phyloP scores from a whole-genome alignment of 2,888 invertebrate species.

The Phyllotreta striolata region DNA sequence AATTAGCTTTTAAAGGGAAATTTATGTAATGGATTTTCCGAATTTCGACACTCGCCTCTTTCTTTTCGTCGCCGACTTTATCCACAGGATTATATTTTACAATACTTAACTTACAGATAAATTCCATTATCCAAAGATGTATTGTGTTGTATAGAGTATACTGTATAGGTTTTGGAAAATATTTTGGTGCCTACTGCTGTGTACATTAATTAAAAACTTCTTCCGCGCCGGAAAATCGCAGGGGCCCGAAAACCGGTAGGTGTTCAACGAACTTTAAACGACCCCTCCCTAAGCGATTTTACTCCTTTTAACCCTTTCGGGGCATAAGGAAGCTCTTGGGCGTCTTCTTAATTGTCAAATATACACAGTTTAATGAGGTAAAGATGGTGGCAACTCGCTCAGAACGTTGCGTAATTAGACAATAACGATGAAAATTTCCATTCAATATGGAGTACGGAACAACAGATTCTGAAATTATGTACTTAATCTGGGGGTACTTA shows the following conservation, averaged over 20 bases:
- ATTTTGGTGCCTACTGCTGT: background rate
- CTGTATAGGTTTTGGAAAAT: background rate
- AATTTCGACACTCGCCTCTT: too few relatives aligned
- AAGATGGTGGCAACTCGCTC: slow-evolving; percentile 19
- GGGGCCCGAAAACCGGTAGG: slow-evolving; percentile 8
- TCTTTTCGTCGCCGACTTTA: too few relatives aligned
- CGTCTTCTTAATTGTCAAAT: slow-evolving; percentile 31
- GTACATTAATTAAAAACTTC: background rate
- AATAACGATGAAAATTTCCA: slow-evolving; percentile 11
- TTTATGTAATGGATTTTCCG: too few relatives aligned
- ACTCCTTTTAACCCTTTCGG: slow-evolving; percentile 7
- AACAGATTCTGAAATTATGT: slow-evolving; percentile 7
- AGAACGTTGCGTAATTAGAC: slow-evolving; percentile 9
- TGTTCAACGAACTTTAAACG: slow-evolving; percentile 17
- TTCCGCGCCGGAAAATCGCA: slow-evolving; percentile 1
- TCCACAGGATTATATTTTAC: too few relatives aligned
- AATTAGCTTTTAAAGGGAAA: too few relatives aligned
- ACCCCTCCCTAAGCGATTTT: slow-evolving; percentile 2
- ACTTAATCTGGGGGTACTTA: background rate
- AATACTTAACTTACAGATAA: too few relatives aligned
- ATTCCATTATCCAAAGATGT: too few relatives aligned
- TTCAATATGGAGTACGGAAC: slow-evolving; percentile 12
- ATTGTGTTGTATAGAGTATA: background rate
- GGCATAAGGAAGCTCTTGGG: background rate
- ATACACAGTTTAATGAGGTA: slow-evolving; percentile 30